Base-by-base conservation (phyloP, 2,888 invertebrate genomes). In the Thalpophila matura region DNA sequence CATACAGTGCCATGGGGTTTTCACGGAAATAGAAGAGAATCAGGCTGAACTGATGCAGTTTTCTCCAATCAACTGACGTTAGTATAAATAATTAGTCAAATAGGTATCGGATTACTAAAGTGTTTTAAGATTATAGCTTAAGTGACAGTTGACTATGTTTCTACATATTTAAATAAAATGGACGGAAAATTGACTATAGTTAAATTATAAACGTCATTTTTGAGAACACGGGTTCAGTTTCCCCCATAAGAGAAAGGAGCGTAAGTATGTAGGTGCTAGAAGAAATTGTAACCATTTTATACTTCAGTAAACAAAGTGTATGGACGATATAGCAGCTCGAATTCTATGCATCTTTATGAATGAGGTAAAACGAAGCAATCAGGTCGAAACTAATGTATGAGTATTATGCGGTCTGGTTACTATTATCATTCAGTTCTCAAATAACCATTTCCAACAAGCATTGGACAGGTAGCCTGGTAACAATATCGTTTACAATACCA, bases 341-440 rank as follows among this genome's bases (percentile, higher is more conserved):
- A 79, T 80, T 72, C 66, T 70, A 63, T 60, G 53, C 63, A 63
- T 67, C 64, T 67, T 67, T 64, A 62, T 80, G 82, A 85, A 82
- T 82, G 80, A 79, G 75, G 77, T 72, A 80, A 82, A 79, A 62
- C 46, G 37, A 80, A 82, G 76, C 79, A 85, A 86, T 80, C 81
- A 84, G 86, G 76, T 78, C 84, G 82, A 80, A 80, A 85, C 86
- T 79, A 84, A 81, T 79, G 65, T 62, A 74, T 68, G 73, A 67
- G 58, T 71, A 75, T 66, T 67, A 59, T 51, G 60, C 62, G 61
- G 66, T 74, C 69, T 65, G 71, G 67, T 81, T 66, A 56, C 68
- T 64, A 73, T 64, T 73, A 74, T 66, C 72, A 75, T 73, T 71
- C 63, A 70, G 65, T 67, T 74, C 66, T 74, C 74, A 49, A 72